Base-by-base conservation (phyloP, 2,797 vertebrate genomes). In the Pempheris klunzingeri region DNA sequence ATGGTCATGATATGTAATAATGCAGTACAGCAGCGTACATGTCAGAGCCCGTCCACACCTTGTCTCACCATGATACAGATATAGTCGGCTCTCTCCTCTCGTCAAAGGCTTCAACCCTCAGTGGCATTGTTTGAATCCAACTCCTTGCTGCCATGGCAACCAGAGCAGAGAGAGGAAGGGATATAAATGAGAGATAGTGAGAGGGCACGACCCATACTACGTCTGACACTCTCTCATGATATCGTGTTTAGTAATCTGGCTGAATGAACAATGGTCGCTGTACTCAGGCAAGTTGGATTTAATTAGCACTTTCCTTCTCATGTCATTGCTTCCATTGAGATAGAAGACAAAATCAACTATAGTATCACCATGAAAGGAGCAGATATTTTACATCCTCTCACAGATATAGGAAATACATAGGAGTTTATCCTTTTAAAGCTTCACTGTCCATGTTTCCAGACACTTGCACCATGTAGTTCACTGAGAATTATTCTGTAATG, bases 61-160 rank as follows among this genome's bases (percentile, higher is more conserved):
- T 3, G 20, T 80, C 55, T 87, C 77, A 43, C 66, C 44, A 46
- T 62, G 70, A 80, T 24, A 73, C 61, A 66, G 62, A 83, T 64
- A 61, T 5, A 57, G 47, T 70, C 4, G 20, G n/a, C 63, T 84
- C 75, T 65, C 58, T 83, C 71, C 64, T 81, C 76, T 85, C 32
- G 30, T 83, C 85, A 84, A 76, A 81, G 60, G 78, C 87, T 84
- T 80, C 81, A 81, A 68, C 81, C 81, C 71, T 91, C 75, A 14
- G 65, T 76, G 58, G 71, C 86, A 88, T 87, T 92, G 91, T 93
- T 93, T 93, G 91, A 90, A 77, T 85, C 86, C 63, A 80, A 85
- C 87, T 90, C 87, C 68, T 78, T 86, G 93, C 90, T 89, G 86
- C 89, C 89, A 95, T 94, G 92, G 92, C 54, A 92, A 94, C 93